These are phyloP conservation scores for Pegoplata infirma DNA, from an alignment of 2,888 invertebrate species.

Conservation along the genomic window DNA sequence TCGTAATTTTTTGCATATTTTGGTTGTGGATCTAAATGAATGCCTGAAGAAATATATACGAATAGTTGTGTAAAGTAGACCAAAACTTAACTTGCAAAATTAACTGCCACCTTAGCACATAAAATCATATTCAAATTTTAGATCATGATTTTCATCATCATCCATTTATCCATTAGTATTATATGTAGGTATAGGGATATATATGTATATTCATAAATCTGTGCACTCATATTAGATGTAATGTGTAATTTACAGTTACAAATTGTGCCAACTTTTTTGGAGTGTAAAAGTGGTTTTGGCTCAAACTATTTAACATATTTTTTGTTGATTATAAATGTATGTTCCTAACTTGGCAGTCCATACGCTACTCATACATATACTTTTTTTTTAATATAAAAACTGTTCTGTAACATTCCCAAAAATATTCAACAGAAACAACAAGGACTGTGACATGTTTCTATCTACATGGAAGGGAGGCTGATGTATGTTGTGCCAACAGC, in stretches of 20 bases:
- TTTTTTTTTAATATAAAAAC: conserved; percentile 2
- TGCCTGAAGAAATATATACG: too few relatives aligned
- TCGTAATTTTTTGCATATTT: too few relatives aligned
- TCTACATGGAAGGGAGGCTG: conserved; percentile 29
- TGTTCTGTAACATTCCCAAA: neutral
- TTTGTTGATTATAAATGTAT: conserved; percentile 15
- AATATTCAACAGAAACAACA: neutral
- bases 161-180: conserved; percentile 20
- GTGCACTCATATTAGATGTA: neutral
- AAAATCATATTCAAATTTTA: conserved; percentile 28
- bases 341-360: conserved; percentile 1
- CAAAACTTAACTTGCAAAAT: too few relatives aligned
- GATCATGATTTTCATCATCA: conserved; percentile 40
- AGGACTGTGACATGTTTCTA: conserved; percentile 34
- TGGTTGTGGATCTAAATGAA: too few relatives aligned
- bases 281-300: conserved; percentile 53
- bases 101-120: too few relatives aligned
- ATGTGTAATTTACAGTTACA: conserved; percentile 34
- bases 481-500: conserved; percentile 55
- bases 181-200: conserved; percentile 21
- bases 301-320: conserved; percentile 34
- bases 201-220: conserved; percentile 38
- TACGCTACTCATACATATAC: neutral
- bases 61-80: too few relatives aligned
- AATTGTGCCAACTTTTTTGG: conserved; percentile 52